Evolutionary conservation across 2,113 vertebrate genomes (phyloP).

Genomic region (Albula goreensis): DNA sequence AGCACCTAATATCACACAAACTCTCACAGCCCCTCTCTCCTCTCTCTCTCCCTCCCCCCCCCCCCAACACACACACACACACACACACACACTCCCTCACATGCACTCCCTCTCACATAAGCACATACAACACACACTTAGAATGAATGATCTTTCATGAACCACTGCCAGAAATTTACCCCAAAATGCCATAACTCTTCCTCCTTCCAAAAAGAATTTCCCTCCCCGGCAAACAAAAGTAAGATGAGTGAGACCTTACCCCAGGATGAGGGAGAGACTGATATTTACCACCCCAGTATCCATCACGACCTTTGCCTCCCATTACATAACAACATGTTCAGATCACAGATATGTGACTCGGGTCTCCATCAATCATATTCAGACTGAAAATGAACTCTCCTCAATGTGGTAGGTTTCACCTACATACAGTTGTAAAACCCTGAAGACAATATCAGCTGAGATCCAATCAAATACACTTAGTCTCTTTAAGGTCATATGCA

Average conservation of each 20-base stretch:
- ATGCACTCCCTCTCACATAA: not conserved
- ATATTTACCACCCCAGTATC: constrained; percentile 28
- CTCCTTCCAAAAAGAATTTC: constrained; percentile 59
- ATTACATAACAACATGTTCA: constrained; percentile 49
- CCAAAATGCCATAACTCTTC: constrained; percentile 49
- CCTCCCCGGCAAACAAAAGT: constrained; percentile 61
- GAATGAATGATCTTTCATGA: constrained; percentile 4
- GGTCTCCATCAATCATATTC: constrained; percentile 56
- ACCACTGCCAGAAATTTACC: constrained; percentile 35
- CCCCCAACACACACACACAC: constrained; percentile 11
- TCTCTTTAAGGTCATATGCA: too few species aligned
- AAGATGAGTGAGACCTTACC: constrained; percentile 56
- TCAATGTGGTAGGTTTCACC: too few species aligned
- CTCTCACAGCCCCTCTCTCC: not conserved
- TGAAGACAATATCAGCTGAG: too few species aligned
- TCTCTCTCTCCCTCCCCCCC: constrained; percentile 11
- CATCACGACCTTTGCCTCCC: constrained; percentile 38
- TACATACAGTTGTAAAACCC: too few species aligned
- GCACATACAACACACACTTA: constrained; percentile 14
- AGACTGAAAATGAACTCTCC: constrained; percentile 35
- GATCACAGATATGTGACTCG: constrained; percentile 56
- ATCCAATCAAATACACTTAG: too few species aligned
- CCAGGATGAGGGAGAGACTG: constrained; percentile 45
- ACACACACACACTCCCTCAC: not conserved
- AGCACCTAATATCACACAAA: constrained; percentile 11